phyloP scores from a whole-genome alignment of 2,113 vertebrate genomes.

The Oryctolagus cuniculus region mOryCun1.1 NC_091432.1:180764001-180764500 shows the following conservation, averaged over 20 bases:
- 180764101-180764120: too few relatives aligned
- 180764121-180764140: too few relatives aligned
- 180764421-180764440: slow-evolving; percentile 27
- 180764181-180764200: too few relatives aligned
- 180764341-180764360: neutral
- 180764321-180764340: neutral
- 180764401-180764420: slow-evolving; percentile 23
- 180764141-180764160: too few relatives aligned
- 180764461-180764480: neutral
- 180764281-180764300: neutral
- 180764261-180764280: slow-evolving; percentile 49
- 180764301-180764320: slow-evolving; percentile 30
- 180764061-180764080: too few relatives aligned
- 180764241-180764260: neutral
- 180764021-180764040: too few relatives aligned
- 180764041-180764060: too few relatives aligned
- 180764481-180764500: neutral
- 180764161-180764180: too few relatives aligned
- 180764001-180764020: too few relatives aligned
- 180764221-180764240: neutral
- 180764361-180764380: slow-evolving; percentile 12
- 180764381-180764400: slow-evolving; percentile 26
- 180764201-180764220: neutral
- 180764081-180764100: too few relatives aligned
- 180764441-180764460: neutral